These are phyloP conservation scores for Megaleporinus macrocephalus DNA, from an alignment of 2,113 vertebrate genomes.

Conservation along the genomic window DNA sequence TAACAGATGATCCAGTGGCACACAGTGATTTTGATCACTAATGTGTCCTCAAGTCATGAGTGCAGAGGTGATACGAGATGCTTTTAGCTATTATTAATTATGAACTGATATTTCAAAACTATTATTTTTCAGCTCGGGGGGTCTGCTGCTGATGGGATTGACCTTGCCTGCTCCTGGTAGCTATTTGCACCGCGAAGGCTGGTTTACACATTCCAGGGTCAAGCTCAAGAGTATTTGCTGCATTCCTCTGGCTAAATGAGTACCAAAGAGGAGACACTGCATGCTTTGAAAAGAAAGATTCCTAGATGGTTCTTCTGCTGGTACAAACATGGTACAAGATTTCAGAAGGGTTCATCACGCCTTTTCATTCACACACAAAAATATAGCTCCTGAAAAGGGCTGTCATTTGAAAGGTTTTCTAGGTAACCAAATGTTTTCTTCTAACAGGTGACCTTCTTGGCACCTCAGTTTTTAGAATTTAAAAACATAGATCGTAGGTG, in stretches of 20 bases:
- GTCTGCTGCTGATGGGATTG: background rate
- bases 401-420: background rate
- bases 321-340: background rate
- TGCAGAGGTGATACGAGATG: background rate
- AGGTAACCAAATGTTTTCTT: background rate
- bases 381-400: no score
- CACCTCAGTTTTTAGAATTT: no score
- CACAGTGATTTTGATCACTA: constrained; percentile 2
- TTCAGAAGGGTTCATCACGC: background rate
- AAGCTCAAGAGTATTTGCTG: constrained; percentile 21
- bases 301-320: background rate
- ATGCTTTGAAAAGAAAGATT: background rate
- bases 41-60: background rate
- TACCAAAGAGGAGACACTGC: background rate
- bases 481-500: background rate
- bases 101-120: constrained; percentile 1
- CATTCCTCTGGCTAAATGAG: constrained; percentile 38
- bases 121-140: no score
- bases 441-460: background rate
- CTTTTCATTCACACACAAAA: no score
- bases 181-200: background rate
- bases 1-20: constrained; percentile 18
- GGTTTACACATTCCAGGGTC: background rate
- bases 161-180: background rate
- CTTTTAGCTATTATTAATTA: constrained; percentile 2